Conservation (phyloP, 1,140 invertebrate species). For the Teleogryllus occipitalis region DNA sequence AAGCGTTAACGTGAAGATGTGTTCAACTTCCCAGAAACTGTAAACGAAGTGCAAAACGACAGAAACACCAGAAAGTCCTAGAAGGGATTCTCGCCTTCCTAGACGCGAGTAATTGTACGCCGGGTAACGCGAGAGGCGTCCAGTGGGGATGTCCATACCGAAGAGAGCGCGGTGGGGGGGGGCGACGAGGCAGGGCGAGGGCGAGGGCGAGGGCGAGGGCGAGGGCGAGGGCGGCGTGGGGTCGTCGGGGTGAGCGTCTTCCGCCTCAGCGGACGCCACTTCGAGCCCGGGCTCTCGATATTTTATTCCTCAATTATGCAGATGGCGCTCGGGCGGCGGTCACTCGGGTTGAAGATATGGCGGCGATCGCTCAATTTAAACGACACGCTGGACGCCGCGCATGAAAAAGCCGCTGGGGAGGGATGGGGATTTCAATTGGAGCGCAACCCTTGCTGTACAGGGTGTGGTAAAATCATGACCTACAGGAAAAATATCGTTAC, state of each 20-base stretch:
- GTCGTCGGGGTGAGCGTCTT: background rate
- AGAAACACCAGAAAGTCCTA: too few species aligned
- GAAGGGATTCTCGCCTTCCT: too few species aligned
- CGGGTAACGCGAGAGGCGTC: background rate
- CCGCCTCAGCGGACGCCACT: background rate
- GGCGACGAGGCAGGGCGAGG: too few species aligned
- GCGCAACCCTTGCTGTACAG: too few species aligned
- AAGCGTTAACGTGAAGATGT: too few species aligned
- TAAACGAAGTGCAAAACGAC: too few species aligned
- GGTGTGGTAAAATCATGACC: background rate
- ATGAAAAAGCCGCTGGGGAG: too few species aligned
- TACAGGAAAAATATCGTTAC: background rate
- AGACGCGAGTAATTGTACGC: background rate
- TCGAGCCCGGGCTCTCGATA: background rate
- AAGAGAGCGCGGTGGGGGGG: too few species aligned
- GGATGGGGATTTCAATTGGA: too few species aligned
- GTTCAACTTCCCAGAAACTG: too few species aligned
- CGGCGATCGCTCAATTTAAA: slow-evolving; percentile 3
- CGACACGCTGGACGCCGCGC: background rate
- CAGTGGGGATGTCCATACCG: too few species aligned
- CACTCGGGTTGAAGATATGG: background rate
- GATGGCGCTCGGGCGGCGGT: background rate
- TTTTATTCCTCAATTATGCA: background rate
- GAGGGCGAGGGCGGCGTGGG: background rate
- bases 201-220: too few species aligned